Percentiles rank a stretch among this genome's conserved stretches.
phyloP scores from a whole-genome alignment of 2,888 invertebrate genomes.

The Empis livida region DNA sequence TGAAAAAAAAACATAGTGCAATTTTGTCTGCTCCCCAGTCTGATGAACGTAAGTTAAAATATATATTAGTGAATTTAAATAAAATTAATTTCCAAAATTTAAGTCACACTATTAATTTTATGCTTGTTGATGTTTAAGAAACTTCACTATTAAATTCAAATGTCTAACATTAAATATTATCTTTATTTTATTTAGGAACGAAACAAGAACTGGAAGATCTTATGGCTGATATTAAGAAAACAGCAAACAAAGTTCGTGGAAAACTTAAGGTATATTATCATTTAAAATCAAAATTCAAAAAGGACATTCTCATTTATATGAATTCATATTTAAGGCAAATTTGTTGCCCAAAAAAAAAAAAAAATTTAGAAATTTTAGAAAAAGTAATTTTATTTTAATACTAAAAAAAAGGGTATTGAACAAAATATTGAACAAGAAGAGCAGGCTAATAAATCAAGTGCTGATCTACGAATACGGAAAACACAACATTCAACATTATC shows the following conservation, averaged over 20 bases:
- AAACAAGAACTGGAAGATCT: constrained; percentile 98
- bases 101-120: no score
- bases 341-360: no score
- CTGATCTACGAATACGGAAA: constrained; percentile 94
- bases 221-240: constrained; percentile 98
- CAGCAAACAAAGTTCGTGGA: constrained; percentile 97
- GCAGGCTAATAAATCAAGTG: constrained; percentile 90
- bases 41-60: constrained; percentile 60
- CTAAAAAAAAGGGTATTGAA: constrained; percentile 59
- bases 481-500: constrained; percentile 95
- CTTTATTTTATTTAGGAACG: constrained; percentile 39
- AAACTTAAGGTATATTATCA: constrained; percentile 81
- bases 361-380: no score
- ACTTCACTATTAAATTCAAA: neutral
- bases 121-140: neutral
- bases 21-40: constrained; percentile 97
- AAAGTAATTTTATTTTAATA: neutral
- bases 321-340: no score
- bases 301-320: neutral
- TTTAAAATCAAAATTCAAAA: no score
- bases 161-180: neutral
- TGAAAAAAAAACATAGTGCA: constrained; percentile 99
- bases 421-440: constrained; percentile 97
- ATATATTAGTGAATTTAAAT: no score
- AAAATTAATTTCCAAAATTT: no score